Percentiles rank a stretch among this genome's conserved stretches.
Conservation (phyloP, 1,140 invertebrate species). For the Drosophila lacteicornis region DNA sequence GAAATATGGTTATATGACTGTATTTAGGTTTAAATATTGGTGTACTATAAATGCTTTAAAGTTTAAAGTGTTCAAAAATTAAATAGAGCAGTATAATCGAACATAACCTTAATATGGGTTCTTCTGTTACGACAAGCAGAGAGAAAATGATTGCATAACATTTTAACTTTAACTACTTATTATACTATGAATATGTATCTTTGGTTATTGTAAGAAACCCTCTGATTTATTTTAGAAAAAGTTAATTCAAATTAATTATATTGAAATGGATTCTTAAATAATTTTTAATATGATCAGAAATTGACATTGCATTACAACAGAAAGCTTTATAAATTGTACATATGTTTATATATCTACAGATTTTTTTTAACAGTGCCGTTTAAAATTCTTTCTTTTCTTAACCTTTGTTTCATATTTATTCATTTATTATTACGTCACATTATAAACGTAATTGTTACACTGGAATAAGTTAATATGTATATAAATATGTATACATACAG, state of each 20-base stretch:
- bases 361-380: not conserved
- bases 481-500: not conserved
- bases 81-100: not conserved
- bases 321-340: not conserved
- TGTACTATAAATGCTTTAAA: not conserved
- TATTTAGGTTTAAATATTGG: not conserved
- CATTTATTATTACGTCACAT: no score
- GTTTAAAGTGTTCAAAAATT: not conserved
- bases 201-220: no score
- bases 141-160: constrained; percentile 4
- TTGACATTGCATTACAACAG: not conserved
- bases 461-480: not conserved
- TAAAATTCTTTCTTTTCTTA: not conserved
- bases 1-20: not conserved
- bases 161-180: not conserved
- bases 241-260: no score
- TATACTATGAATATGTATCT: not conserved
- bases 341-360: not conserved
- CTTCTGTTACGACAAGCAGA: constrained; percentile 7
- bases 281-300: not conserved
- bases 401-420: not conserved
- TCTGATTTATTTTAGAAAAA: not conserved
- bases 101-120: constrained; percentile 11
- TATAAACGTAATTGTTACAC: not conserved
- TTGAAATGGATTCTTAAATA: not conserved